Percentiles rank a stretch among this genome's conserved stretches.
phyloP scores from a whole-genome alignment of 2,113 vertebrate genomes.

The Ceyx cyanopectus region DNA sequence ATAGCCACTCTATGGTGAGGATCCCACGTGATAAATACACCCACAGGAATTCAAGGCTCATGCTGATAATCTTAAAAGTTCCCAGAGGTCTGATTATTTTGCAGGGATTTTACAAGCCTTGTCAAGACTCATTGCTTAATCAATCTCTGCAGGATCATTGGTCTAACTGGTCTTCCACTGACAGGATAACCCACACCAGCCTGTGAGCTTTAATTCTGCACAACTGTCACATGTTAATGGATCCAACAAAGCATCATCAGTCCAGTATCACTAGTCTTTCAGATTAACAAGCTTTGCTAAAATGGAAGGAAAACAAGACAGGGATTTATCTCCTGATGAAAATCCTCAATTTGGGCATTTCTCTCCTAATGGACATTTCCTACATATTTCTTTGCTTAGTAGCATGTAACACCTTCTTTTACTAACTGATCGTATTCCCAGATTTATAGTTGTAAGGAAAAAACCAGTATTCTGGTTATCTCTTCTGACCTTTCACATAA shows the following conservation, averaged over 20 bases:
- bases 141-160: constrained; percentile 29
- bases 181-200: neutral
- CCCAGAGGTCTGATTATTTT: constrained; percentile 62
- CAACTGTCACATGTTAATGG: neutral
- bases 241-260: constrained; percentile 18
- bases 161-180: constrained; percentile 6
- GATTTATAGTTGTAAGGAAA: neutral
- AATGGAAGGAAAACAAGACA: neutral
- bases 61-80: constrained; percentile 36
- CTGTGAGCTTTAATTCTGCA: neutral
- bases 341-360: neutral
- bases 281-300: constrained; percentile 14
- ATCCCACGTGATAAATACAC: constrained; percentile 45
- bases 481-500: neutral
- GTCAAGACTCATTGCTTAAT: constrained; percentile 59
- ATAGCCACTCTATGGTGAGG: neutral
- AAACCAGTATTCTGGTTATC: neutral
- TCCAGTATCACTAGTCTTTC: constrained; percentile 25
- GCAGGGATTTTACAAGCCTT: constrained; percentile 20
- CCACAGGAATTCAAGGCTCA: constrained; percentile 1
- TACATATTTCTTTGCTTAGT: neutral
- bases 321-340: neutral
- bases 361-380: neutral
- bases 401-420: neutral
- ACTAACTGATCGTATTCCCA: neutral